Base-by-base conservation (phyloP, 2,797 vertebrate species). In the Rallus crepitans region DNA sequence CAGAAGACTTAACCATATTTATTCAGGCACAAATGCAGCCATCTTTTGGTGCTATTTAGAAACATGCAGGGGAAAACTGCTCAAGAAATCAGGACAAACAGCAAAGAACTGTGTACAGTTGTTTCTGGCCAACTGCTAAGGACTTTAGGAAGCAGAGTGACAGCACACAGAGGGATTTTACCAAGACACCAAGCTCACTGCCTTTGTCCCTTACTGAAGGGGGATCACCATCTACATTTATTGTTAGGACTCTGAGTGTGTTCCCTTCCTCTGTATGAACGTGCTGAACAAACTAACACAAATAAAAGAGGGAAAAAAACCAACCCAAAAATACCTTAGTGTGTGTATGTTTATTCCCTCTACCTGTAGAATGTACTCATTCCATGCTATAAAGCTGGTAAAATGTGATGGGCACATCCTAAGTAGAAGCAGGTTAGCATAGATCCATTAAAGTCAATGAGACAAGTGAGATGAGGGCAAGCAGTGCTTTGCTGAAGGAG, bases 401-500 rank as follows among this genome's bases (percentile, higher is more conserved):
- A 71, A 65, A 71, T 65, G 3, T 50, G 20, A 71, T 21, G 14
- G 9, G 12, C 5, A 77, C 52, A 76, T 33, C 25, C 65, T 90
- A 50, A 53, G 45, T 73, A 90, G 13, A 24, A 3, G 1, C 37
- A 83, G 80, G 42, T 37, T 79, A 55, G 6, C 21, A 33, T 8
- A 7, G 21, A 70, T 70, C 24, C 48, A 61, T 50, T 77, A 73
- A 93, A 85, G 73, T 53, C 76, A 71, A 28, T 10, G 4, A 83
- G 23, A 42, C 50, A 24, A n/a, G 28, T 64, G 27, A 55, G 47
- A 70, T 84, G 64, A 66, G 53, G 31, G 52, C 60, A 91, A 87
- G 91, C 81, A 90, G 48, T 13, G n/a, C 53, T 87, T 90, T 72
- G 64, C 75, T 95, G 39, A 48, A 84, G n/a, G 45, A 79, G 18